Base-by-base conservation (phyloP, 2,797 vertebrate species). In the Rhinophrynus dorsalis region DNA sequence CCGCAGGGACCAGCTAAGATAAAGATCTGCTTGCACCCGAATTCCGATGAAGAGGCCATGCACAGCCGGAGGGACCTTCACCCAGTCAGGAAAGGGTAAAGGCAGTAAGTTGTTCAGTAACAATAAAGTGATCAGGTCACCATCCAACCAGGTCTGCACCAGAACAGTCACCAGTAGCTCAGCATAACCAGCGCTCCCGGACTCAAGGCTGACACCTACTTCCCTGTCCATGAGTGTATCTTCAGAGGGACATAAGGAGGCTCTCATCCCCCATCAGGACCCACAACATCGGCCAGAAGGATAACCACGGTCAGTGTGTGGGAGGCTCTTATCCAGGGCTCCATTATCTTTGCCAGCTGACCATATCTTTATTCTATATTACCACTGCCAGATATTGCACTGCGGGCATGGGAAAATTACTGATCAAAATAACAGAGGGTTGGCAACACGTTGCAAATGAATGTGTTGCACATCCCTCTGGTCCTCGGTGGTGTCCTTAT, bases 201-300 rank as follows among this genome's bases (percentile, higher is more conserved):
- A 17, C 65, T 55, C 64, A 74, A 75, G 33, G 70, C 77, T 2
- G 76, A 75, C 51, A 75, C 77, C n/a, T 90, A 89, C 81, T 97
- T 93, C 71, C 97, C 95, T 7, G 93, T 99, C 17, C 97, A 99
- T 70, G 95, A 99, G 82, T 94, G 95, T 75, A 96, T 98, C 50
- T 98, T 97, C 79, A 93, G 79, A 96, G 95, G 52, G 97, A 99
- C 78, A 94, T 98, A 73, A 84, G 97, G 67, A 90, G 90, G 9
- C 89, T 99, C 64, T 99, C 97, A 1, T 96, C 96, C 5, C 93
- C 98, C 67, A 98, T 98, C 83, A 91, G 97, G 76, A 98, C 94
- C 4, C 96, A 98, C 83, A 95, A 94, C 74, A 98, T 98, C 81
- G 89, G 94, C 13, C 95, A 96, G 87, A 99, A 99, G 77, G 97